Percentiles rank a stretch among this genome's conserved stretches.
These are phyloP conservation scores for Coptotermes formosanus DNA, from an alignment of 1,140 invertebrate genomes.

Conservation along the genomic window DNA sequence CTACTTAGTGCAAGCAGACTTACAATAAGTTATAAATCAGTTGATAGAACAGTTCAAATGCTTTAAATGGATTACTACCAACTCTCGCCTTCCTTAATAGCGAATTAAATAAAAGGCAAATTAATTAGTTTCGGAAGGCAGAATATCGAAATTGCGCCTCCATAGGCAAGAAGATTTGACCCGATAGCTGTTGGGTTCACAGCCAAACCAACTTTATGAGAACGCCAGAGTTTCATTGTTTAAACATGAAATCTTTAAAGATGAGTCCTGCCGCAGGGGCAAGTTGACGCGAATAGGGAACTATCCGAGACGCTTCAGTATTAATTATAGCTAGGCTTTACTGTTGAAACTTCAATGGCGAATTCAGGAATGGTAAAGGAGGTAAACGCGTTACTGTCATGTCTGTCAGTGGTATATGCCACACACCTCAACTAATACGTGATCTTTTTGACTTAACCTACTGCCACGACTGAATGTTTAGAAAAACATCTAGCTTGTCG, in stretches of 20 bases:
- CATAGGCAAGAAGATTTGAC: not conserved
- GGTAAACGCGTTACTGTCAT: no score
- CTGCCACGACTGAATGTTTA: no score
- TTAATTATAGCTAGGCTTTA: no score
- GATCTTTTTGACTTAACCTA: no score
- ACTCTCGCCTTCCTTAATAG: not conserved
- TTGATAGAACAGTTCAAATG: not conserved
- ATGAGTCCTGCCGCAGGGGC: no score
- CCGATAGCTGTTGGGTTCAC: not conserved
- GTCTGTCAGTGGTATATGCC: no score
- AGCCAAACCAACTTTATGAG: not conserved
- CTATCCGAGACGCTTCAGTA: no score
- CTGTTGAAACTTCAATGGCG: no score
- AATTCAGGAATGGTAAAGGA: no score
- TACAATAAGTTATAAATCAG: conserved; percentile 5
- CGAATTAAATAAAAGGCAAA: not conserved
- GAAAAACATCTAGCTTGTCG: no score
- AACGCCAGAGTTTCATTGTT: not conserved
- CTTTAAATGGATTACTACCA: not conserved
- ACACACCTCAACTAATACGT: no score
- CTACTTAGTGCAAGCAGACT: not conserved
- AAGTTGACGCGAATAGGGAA: no score
- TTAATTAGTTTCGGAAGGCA: not conserved
- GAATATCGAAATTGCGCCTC: not conserved
- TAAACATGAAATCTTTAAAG: not conserved